These are phyloP conservation scores for Equus przewalskii DNA, from an alignment of 2,113 vertebrate genomes.

Conservation along the genomic window DNA sequence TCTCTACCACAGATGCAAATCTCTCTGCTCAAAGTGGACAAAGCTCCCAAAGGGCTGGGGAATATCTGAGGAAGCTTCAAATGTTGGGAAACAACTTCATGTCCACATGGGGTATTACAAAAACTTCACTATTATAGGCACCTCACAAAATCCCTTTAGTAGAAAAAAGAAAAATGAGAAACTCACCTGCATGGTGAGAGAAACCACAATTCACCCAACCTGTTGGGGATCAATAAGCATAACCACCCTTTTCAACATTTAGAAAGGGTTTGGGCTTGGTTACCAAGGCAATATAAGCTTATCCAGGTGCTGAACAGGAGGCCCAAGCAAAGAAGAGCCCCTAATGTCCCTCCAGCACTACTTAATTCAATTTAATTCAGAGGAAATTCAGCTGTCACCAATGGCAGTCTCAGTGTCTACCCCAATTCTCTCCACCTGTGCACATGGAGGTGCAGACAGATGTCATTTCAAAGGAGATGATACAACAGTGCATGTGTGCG, in stretches of 20 bases:
- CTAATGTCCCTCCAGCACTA: background rate
- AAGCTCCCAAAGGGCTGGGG: background rate
- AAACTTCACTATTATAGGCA: background rate
- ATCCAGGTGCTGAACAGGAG: conserved; percentile 68
- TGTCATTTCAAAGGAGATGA: conserved; percentile 74
- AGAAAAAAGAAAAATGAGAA: conserved; percentile 51
- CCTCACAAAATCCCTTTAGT: conserved; percentile 51
- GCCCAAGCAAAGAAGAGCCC: background rate
- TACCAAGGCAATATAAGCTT: conserved; percentile 62
- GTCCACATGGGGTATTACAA: background rate
- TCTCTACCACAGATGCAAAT: background rate
- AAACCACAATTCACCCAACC: conserved; percentile 53
- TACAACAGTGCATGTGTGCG: background rate
- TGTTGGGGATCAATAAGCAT: background rate
- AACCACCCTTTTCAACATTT: conserved; percentile 40
- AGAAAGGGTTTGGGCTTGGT: conserved; percentile 42
- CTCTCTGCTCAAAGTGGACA: background rate
- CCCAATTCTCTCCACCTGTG: conserved; percentile 57
- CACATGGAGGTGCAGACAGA: conserved; percentile 54
- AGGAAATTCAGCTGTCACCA: conserved; percentile 26
- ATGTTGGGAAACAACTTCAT: background rate
- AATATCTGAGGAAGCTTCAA: background rate
- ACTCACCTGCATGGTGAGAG: background rate
- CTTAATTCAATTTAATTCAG: conserved; percentile 35
- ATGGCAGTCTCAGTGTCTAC: background rate